A percentile compares a stretch with the other conserved stretches of the same genome.
Conservation (phyloP, 2,888 invertebrate species). For the Nemurella pictetii region DNA sequence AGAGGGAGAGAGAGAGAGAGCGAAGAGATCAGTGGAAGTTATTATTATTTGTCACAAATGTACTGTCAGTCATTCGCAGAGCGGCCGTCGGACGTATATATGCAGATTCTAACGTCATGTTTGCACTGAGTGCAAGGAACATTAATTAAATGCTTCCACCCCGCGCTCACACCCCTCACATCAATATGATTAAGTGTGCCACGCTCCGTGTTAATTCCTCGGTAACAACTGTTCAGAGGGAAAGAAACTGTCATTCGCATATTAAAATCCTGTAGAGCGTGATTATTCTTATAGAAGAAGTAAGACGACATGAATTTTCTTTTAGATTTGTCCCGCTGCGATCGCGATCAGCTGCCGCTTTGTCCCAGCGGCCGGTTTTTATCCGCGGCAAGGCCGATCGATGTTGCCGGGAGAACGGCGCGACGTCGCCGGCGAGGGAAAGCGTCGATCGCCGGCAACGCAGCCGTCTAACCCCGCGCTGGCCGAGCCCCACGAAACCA, state of each 20-base stretch:
- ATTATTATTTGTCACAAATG: conserved; percentile 29
- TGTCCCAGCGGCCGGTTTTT: not conserved
- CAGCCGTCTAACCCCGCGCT: not conserved
- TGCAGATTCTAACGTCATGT: conserved; percentile 8
- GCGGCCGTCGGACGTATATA: not conserved
- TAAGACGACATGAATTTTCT: too few relatives aligned
- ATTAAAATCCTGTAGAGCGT: not conserved
- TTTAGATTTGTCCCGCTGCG: too few relatives aligned
- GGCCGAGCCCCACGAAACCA: not conserved
- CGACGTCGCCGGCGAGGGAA: not conserved
- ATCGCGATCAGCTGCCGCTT: too few relatives aligned
- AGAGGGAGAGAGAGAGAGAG: not conserved
- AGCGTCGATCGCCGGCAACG: not conserved
- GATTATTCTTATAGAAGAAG: not conserved
- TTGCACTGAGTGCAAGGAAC: not conserved
- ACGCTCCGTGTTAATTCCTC: not conserved
- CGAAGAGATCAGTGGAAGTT: not conserved
- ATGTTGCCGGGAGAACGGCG: not conserved
- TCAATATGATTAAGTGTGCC: not conserved
- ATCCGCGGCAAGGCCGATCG: not conserved
- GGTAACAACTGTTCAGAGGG: not conserved
- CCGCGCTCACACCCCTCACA: not conserved
- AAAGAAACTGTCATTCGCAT: not conserved
- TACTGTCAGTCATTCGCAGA: conserved; percentile 14
- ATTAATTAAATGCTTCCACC: not conserved